Percentiles rank a stretch among this genome's conserved stretches.
These are phyloP conservation scores for Nerophis ophidion DNA, from an alignment of 2,113 vertebrate genomes.

Conservation along the genomic window DNA sequence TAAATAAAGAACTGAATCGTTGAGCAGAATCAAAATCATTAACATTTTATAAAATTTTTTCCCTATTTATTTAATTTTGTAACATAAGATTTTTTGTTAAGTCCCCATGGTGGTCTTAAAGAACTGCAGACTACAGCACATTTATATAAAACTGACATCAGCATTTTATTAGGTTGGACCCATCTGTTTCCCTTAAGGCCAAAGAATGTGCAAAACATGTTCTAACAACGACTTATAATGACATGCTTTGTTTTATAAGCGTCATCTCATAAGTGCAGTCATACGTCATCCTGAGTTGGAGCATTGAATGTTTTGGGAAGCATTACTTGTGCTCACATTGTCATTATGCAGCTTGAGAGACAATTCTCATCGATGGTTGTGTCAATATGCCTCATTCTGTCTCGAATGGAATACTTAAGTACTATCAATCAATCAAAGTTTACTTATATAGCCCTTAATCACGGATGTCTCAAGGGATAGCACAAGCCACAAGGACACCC, in stretches of 20 bases:
- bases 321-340: neutral
- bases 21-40: too few species aligned
- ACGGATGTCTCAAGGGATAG: too few species aligned
- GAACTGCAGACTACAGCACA: neutral
- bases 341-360: neutral
- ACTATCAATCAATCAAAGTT: too few species aligned
- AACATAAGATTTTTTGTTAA: neutral
- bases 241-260: neutral
- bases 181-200: neutral
- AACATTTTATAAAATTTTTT: neutral
- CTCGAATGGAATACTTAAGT: too few species aligned
- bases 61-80: neutral
- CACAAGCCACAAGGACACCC: too few species aligned
- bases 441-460: too few species aligned
- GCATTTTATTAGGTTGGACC: neutral
- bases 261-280: neutral
- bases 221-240: neutral
- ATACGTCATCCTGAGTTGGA: neutral
- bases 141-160: neutral
- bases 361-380: too few species aligned
- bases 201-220: neutral
- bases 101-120: neutral
- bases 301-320: neutral
- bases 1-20: too few species aligned
- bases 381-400: too few species aligned